Evolutionary conservation across 2,888 invertebrate species (phyloP).

Genomic region (Aspidiotus rigidus): DNA sequence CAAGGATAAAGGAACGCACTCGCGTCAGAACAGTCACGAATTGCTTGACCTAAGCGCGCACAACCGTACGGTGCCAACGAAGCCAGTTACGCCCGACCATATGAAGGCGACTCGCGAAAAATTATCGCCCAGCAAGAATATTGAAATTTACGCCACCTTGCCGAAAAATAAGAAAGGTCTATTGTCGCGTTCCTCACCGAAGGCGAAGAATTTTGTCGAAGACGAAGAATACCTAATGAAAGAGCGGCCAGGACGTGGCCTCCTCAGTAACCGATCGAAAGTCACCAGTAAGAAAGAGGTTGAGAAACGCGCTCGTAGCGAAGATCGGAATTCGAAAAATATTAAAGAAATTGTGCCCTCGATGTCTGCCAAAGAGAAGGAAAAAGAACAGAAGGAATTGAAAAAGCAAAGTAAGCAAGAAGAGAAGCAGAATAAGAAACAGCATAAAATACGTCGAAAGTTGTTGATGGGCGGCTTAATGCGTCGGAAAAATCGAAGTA

Average conservation of each 20-base stretch:
- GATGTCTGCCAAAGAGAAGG: slow-evolving; percentile 34
- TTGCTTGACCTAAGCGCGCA: slow-evolving; percentile 42
- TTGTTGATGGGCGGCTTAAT: slow-evolving; percentile 82
- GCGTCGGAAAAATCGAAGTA: slow-evolving; percentile 76
- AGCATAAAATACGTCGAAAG: slow-evolving; percentile 80
- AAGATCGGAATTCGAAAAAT: slow-evolving; percentile 67
- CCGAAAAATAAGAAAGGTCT: slow-evolving; percentile 69
- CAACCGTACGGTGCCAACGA: slow-evolving; percentile 38
- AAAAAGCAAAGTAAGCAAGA: slow-evolving; percentile 52
- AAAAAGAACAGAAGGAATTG: slow-evolving; percentile 45
- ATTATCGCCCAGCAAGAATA: slow-evolving; percentile 50
- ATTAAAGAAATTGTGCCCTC: slow-evolving; percentile 62
- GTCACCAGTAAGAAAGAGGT: slow-evolving; percentile 58
- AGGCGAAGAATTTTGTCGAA: slow-evolving; percentile 55
- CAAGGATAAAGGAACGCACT: slow-evolving; percentile 54
- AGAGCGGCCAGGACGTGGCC: slow-evolving; percentile 54
- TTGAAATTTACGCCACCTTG: slow-evolving; percentile 83
- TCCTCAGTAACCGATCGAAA: slow-evolving; percentile 54
- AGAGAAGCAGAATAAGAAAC: slow-evolving; percentile 67
- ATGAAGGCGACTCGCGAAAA: slow-evolving; percentile 29
- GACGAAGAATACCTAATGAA: slow-evolving; percentile 59
- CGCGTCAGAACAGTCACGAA: slow-evolving; percentile 55
- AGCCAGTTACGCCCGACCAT: slow-evolving; percentile 21
- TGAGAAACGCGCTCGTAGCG: slow-evolving; percentile 72
- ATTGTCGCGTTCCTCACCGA: slow-evolving; percentile 37